A percentile compares a stretch with the other conserved stretches of the same genome.
Evolutionary conservation across 2,113 vertebrate species (phyloP).

Genomic region (Pomatostomus ruficeps): DNA sequence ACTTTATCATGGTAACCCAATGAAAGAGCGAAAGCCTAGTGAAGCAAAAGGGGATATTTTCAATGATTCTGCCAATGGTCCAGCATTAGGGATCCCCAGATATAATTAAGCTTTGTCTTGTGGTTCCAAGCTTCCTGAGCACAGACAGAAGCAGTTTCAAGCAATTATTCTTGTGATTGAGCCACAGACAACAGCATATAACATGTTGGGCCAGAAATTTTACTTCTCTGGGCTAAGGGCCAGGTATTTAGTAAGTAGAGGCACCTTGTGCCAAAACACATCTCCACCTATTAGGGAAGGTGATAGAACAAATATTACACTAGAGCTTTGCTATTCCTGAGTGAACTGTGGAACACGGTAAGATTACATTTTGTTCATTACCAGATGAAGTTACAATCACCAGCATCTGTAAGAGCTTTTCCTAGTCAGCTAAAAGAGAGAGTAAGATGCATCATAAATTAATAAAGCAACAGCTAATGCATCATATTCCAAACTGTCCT

Average conservation of each 20-base stretch:
- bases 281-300: constrained; percentile 9
- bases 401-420: background rate
- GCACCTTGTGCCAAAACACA: constrained; percentile 15
- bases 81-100: background rate
- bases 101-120: background rate
- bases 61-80: background rate
- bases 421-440: background rate
- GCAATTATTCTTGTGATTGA: background rate
- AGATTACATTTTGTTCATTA: background rate
- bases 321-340: background rate
- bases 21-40: background rate
- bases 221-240: background rate
- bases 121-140: background rate
- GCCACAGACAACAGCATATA: background rate
- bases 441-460: background rate
- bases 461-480: background rate
- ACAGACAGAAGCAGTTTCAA: background rate
- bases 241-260: background rate
- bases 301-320: background rate
- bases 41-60: background rate
- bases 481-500: background rate
- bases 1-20: background rate
- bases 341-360: background rate
- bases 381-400: background rate
- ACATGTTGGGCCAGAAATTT: background rate